These are phyloP conservation scores for Tenrec ecaudatus DNA, from an alignment of 2,113 vertebrate genomes.

Conservation along the genomic window DNA sequence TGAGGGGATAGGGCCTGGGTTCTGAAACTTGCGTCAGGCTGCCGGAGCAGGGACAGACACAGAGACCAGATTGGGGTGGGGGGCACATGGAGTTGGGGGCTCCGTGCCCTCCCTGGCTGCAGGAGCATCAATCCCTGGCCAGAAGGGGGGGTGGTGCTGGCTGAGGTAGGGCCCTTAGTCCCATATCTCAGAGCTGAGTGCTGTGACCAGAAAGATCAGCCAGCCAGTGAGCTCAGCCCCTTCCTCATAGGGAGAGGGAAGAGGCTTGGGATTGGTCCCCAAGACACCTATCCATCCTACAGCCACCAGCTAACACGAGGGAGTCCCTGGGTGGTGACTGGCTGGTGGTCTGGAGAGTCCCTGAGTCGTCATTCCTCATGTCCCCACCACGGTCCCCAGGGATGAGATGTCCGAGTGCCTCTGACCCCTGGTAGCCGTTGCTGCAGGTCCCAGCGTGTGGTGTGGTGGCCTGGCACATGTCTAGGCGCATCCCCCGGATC, in stretches of 20 bases:
- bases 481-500: background rate
- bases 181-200: slow-evolving; percentile 38
- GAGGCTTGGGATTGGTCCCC: background rate
- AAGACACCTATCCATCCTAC: background rate
- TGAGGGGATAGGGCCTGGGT: background rate
- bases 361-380: too few relatives aligned
- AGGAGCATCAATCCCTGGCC: background rate
- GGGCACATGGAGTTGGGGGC: background rate
- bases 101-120: background rate
- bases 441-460: background rate
- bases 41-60: accelerated
- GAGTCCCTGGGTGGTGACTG: too few relatives aligned
- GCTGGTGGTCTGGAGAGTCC: too few relatives aligned
- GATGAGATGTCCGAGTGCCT: background rate
- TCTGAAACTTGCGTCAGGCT: background rate
- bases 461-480: background rate
- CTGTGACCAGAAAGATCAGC: background rate
- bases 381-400: background rate
- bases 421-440: background rate
- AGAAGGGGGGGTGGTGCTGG: background rate
- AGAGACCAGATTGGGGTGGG: background rate
- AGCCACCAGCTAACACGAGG: too few relatives aligned
- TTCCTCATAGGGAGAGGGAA: background rate
- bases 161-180: slow-evolving; percentile 29
- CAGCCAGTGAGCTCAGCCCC: too few relatives aligned